These are phyloP conservation scores for Synanthedon tipuliformis DNA, from an alignment of 2,888 invertebrate genomes.

Conservation along the genomic window DNA sequence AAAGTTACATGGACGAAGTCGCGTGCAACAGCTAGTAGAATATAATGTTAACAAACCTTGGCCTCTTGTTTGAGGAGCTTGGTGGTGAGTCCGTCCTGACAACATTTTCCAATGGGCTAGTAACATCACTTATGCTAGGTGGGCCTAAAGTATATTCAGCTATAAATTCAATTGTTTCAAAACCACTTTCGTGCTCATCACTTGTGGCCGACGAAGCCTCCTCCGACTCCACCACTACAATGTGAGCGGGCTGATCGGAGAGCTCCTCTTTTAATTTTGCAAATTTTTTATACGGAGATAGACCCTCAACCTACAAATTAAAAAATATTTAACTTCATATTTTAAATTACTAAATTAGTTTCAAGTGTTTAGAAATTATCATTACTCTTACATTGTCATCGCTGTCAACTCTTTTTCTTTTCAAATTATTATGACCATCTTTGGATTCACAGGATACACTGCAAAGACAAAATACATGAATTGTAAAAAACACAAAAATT, in stretches of 20 bases:
- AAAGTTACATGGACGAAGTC: no score
- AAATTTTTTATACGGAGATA: conserved; percentile 51
- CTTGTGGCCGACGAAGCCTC: conserved; percentile 58
- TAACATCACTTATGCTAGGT: conserved; percentile 56
- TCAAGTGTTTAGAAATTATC: neutral
- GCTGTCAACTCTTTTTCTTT: conserved; percentile 56
- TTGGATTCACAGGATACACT: conserved; percentile 48
- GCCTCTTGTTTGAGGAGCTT: conserved; percentile 54
- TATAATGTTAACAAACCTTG: conserved; percentile 45
- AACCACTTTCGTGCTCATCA: conserved; percentile 42
- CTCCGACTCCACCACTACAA: conserved; percentile 56
- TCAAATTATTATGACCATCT: conserved; percentile 47
- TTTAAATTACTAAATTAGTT: neutral
- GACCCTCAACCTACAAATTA: conserved; percentile 51
- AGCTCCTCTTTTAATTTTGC: conserved; percentile 34
- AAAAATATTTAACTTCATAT: conserved; percentile 4
- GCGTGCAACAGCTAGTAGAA: no score
- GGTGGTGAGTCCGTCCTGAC: conserved; percentile 61
- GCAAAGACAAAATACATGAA: conserved; percentile 23
- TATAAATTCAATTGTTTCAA: conserved; percentile 41
- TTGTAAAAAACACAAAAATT: conserved; percentile 47
- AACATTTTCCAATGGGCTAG: conserved; percentile 63
- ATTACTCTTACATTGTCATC: conserved; percentile 56
- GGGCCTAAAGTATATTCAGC: conserved; percentile 60
- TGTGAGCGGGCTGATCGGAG: conserved; percentile 41